These are phyloP conservation scores for Prionailurus bengalensis DNA, from an alignment of 2,113 vertebrate genomes.

Conservation along the genomic window DNA sequence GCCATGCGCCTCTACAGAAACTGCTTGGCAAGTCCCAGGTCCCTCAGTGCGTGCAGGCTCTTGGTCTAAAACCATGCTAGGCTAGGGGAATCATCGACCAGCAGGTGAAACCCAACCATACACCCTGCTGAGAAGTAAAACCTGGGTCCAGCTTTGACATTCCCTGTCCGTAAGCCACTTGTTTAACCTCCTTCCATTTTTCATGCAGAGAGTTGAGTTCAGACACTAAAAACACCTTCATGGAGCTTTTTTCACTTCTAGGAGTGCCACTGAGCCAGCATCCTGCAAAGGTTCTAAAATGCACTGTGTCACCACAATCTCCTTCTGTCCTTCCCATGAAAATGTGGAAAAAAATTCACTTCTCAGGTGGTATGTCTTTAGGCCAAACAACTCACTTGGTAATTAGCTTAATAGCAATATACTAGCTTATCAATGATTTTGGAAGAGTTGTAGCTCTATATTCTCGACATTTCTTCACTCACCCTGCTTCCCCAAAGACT, in stretches of 20 bases:
- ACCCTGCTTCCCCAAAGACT: not conserved
- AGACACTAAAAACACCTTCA: not conserved
- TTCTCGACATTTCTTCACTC: not conserved
- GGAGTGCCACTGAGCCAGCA: not conserved
- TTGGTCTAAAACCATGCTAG: not conserved
- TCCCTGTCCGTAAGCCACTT: not conserved
- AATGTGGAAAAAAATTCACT: not conserved
- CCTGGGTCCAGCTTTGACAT: not conserved
- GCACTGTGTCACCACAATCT: not conserved
- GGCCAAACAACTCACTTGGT: not conserved
- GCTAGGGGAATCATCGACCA: not conserved
- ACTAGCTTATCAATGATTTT: not conserved
- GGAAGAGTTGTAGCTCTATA: not conserved
- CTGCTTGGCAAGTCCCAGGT: accelerated
- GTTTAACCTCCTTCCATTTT: not conserved
- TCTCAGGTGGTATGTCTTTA: not conserved
- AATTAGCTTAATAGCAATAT: not conserved
- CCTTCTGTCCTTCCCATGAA: not conserved
- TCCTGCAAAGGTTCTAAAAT: not conserved
- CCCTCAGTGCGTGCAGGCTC: not conserved
- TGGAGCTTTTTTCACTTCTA: not conserved
- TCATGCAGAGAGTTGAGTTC: not conserved
- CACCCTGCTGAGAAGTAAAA: not conserved
- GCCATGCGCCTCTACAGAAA: not conserved
- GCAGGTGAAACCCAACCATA: not conserved